Conservation (phyloP, 2,888 invertebrate species). For the Heteropelma amictum region DNA sequence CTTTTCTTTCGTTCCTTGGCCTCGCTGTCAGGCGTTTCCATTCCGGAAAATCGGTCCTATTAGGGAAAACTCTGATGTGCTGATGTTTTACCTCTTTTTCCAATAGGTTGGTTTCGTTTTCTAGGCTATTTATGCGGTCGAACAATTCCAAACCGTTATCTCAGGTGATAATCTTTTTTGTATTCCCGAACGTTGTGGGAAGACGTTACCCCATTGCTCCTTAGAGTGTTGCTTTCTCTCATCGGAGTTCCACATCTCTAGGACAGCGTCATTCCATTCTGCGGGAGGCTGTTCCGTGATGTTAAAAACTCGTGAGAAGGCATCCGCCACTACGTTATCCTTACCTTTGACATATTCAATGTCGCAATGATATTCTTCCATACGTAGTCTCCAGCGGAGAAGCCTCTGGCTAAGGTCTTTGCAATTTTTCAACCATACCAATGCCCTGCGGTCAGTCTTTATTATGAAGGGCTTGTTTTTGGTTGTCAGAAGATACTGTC, state of each 20-base stretch:
- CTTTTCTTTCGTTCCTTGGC: neutral
- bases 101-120: neutral
- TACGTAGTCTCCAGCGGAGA: constrained; percentile 56
- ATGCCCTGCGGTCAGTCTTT: constrained; percentile 65
- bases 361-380: constrained; percentile 66
- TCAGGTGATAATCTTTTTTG: neutral
- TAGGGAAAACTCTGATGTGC: constrained; percentile 1
- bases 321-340: constrained; percentile 66
- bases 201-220: constrained; percentile 10
- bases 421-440: constrained; percentile 66
- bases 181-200: neutral
- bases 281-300: neutral
- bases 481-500: constrained; percentile 59
- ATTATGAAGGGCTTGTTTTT: constrained; percentile 54
- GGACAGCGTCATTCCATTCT: neutral
- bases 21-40: constrained; percentile 18
- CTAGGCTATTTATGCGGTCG: neutral
- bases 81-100: neutral
- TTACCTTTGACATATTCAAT: constrained; percentile 65
- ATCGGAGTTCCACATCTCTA: neutral
- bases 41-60: constrained; percentile 6
- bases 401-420: constrained; percentile 19
- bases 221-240: constrained; percentile 3
- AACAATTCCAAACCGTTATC: neutral
- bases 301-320: constrained; percentile 44